Evolutionary conservation across 1,140 invertebrate species (phyloP), one percentile per base, ranked within the genome.

Genomic region (Paraescarpia echinospica): DNA sequence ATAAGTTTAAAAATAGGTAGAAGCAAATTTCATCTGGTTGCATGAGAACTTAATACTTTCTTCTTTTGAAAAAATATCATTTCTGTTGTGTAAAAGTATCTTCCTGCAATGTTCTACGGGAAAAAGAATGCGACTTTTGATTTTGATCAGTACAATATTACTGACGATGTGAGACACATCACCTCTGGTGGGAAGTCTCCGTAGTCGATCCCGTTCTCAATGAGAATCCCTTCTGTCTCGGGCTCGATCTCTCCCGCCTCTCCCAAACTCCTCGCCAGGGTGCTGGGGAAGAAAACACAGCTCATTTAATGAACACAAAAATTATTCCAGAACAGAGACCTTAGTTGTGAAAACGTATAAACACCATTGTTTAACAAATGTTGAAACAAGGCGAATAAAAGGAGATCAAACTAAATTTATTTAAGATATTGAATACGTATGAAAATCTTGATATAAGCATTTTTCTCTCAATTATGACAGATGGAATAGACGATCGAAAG

Each of bases 201-300:
- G 95, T 99, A 98, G 0, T 99, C 99, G 33, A 99, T 98, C 96
- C 99, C 99, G 95, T 99, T 99, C 95, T 99, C 99, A 89, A 99
- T 96, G 2, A 99, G 96, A 90, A 99, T 97, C 34, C 97, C 97
- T 96, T 99, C 98, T 96, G 99, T 99, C 96, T 99, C 99, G 0
- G 99, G 97, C 95, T 98, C 99, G 94, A 99, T 98, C 88, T 98
- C 98, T 27, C 96, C 96, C 34, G 96, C 95, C 9, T 94, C 94
- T 59, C 96, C 96, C 22, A 97, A 94, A 33, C 95, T 94, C 91
- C 95, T 93, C 2, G 96, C 95, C 95, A 97, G 96, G 94, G 96
- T 96, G 8, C 96, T 91, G 89, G 2, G 89, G 89, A 90, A 33
- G n/a, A 90, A 90, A 90, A 90, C 89, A 90, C 12, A 77, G 59